phyloP scores from a whole-genome alignment of 2,888 invertebrate genomes.

The Caenorhabditis angaria region DNA sequence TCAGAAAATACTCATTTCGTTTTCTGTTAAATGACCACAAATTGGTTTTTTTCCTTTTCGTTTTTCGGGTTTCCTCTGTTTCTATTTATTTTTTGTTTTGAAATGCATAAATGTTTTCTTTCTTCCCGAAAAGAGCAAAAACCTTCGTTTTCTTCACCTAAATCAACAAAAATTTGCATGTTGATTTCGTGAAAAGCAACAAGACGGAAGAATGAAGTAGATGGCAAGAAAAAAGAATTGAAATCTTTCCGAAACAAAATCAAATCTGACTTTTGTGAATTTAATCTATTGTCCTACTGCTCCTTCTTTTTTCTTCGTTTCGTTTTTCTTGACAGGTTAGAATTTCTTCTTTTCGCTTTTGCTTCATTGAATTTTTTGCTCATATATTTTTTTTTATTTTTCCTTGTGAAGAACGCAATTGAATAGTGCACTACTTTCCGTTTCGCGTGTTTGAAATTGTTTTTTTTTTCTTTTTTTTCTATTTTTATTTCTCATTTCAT shows the following conservation, averaged over 20 bases:
- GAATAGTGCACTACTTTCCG: not conserved
- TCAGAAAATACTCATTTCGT: not conserved
- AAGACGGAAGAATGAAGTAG: not conserved
- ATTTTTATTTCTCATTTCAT: not conserved
- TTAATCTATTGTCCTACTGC: constrained; percentile 32
- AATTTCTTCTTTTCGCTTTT: not conserved
- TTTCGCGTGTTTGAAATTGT: not conserved
- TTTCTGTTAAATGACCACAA: not conserved
- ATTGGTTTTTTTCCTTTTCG: not conserved
- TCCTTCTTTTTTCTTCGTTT: constrained; percentile 1
- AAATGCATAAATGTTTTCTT: not conserved
- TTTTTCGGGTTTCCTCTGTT: not conserved
- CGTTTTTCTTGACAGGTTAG: not conserved
- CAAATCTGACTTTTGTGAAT: constrained; percentile 46
- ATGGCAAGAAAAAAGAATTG: constrained; percentile 4
- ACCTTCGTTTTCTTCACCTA: not conserved
- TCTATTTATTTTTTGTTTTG: not conserved
- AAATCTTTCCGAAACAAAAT: constrained; percentile 27
- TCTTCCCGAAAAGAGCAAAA: not conserved
- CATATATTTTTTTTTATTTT: too few species aligned
- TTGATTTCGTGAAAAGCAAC: not conserved
- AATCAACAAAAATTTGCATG: not conserved
- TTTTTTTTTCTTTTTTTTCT: not conserved
- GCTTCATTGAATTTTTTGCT: not conserved
- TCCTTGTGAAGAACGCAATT: not conserved